Base-by-base conservation (phyloP, 2,113 vertebrate species). In the Nematolebias whitei region DNA sequence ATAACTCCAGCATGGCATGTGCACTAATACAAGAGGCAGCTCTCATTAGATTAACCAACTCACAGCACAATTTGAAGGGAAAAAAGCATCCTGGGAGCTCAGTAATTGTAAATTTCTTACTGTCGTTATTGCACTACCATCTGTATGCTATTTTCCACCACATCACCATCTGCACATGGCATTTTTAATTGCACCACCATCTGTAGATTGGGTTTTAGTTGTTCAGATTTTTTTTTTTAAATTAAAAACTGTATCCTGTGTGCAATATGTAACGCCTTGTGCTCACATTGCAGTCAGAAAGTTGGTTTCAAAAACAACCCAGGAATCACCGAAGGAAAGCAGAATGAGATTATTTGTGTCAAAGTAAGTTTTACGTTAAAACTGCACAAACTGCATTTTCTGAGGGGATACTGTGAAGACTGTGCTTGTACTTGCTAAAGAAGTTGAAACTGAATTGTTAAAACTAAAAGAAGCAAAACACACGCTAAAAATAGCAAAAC, bases 101-200 rank as follows among this genome's bases (percentile, higher is more conserved):
- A 26, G 16, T 29, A 35, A 59, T 18, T 60, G 39, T 41, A 57
- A 41, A 43, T 24, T 58, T 18, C 14, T 41, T 14, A 26, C 58
- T 47, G 41, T 29, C 55, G 12, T 43, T 16, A 58, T 44, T 60
- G 10, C 26, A 60, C 43, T 20, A 20, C 43, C 26, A n/a, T 60
- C 43, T 47, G 41, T 20, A 32, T 15, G n/a, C 5, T 23, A 12
- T 35, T n/a, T 59, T 43, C 18, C 12, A 60, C 43, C 5, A 2
- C 58, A 19, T 18, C n/a, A 16, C 43, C 43, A 47, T 59, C 56
- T 45, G 56, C 18, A 60, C 40, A 24, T 24, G 18, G 12, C 39
- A 24, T 12, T 11, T 43, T 44, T 41, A 45, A 32, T 43, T 43
- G 23, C 39, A 43, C 39, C 18, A 24, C 38, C 39, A 43, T 43